Conservation (phyloP, 2,797 vertebrate genomes). For the Trematomus bernacchii region DNA sequence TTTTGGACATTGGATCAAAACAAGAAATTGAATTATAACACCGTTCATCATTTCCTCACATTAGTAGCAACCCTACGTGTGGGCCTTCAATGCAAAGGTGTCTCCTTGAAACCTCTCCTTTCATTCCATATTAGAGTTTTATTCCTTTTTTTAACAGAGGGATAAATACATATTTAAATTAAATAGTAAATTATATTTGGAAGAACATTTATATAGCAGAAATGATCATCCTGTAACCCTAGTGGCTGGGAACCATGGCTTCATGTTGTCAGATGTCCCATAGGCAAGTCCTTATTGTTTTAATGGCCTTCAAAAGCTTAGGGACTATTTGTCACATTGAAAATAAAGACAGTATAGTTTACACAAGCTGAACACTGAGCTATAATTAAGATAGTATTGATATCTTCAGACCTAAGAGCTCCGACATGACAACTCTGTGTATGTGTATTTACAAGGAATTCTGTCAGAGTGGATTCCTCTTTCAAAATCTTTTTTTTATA, state of each 20-base stretch:
- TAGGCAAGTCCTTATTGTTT: neutral
- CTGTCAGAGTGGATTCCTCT: neutral
- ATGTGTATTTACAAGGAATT: neutral
- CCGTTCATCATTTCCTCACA: neutral
- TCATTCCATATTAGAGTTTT: too few species aligned
- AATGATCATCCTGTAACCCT: neutral
- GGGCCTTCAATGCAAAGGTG: too few species aligned
- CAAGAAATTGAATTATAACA: neutral
- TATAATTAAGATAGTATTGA: conserved; percentile 37
- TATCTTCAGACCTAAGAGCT: neutral
- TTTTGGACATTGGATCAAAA: neutral
- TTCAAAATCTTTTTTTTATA: neutral
- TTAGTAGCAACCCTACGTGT: too few species aligned
- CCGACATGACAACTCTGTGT: neutral
- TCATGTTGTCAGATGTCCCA: neutral
- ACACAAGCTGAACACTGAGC: conserved; percentile 11
- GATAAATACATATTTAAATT: too few species aligned
- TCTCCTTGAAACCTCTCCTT: too few species aligned
- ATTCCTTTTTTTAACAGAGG: too few species aligned
- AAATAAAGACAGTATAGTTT: conserved; percentile 4
- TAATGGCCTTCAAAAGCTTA: neutral
- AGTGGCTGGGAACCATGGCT: neutral
- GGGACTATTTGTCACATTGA: neutral
- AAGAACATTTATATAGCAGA: too few species aligned
- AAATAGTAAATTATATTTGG: too few species aligned